Base-by-base conservation (phyloP, 2,113 vertebrate genomes). In the Madoqua kirkii region DNA sequence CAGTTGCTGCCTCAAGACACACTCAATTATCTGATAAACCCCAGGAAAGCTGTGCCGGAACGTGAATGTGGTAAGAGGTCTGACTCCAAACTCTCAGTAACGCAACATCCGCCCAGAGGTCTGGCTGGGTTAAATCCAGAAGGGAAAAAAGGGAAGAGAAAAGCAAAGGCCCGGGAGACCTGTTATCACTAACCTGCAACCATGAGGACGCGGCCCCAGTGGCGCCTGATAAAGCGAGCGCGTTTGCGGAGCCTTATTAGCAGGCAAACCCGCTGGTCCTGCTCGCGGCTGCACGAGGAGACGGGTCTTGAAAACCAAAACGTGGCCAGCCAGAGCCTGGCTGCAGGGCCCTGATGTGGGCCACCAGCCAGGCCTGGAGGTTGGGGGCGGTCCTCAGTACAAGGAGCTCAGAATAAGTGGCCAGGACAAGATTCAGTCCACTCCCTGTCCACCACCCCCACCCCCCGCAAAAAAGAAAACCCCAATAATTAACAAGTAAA, bases 1-100 rank as follows among this genome's bases (percentile, higher is more conserved):
- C 29, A 19, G 90, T 13, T 23, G 23, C 87, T 71, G 87, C 95
- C 96, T 78, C 33, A 13, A 94, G 91, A 96, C 89, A 62, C 79
- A 25, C 97, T 87, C 95, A 50, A 23, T 78, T 55, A 86, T n/a
- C 48, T 6, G 5, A 64, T 52, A 64, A 54, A 62, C 74, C 50
- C 3, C 67, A n/a, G 93, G 57, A 93, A 48, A 62, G 85, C 50
- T 14, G 43, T 55, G 57, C 13, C 12, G 27, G 84, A 71, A 50
- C 5, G 0, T 21, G 87, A 14, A 10, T 1, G 57, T 4, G 43
- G 87, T 21, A 27, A 74, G n/a, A 43, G 8, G 14, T 25, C 95
- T n/a, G 29, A 93, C 87, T 43, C 74, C 52, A 74, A 50, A 86
- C 78, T 16, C 92, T 50, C 57, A 2, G 31, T 8, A 36, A 29